These are phyloP conservation scores for Psix sp. DNA, from an alignment of 1,140 invertebrate genomes.

Conservation along the genomic window DNA sequence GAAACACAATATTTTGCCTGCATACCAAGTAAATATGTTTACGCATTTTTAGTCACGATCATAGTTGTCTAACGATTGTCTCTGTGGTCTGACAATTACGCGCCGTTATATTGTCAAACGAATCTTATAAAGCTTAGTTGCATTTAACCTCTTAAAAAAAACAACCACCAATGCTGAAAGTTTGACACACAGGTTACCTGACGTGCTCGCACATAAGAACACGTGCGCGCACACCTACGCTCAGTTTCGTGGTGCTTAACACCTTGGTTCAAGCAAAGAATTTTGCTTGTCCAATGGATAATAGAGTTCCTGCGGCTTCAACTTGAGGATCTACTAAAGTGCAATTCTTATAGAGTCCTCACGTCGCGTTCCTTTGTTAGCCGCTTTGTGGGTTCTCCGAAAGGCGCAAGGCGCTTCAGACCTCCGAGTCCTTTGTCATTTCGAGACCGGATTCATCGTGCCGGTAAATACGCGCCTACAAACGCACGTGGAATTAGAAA, in stretches of 20 bases:
- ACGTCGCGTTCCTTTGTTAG: conserved; percentile 45
- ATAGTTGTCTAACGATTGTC: too few relatives aligned
- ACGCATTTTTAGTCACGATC: too few relatives aligned
- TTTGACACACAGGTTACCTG: not conserved
- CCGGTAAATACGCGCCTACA: conserved; percentile 39
- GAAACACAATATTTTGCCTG: too few relatives aligned
- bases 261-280: conserved; percentile 32
- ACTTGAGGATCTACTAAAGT: conserved; percentile 49
- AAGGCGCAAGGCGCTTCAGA: conserved; percentile 34
- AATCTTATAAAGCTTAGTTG: too few relatives aligned
- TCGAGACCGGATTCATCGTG: conserved; percentile 30
- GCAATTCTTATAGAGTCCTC: conserved; percentile 47
- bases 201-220: not conserved
- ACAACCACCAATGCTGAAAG: conserved; percentile 21
- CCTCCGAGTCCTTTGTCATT: conserved; percentile 42
- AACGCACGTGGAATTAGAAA: conserved; percentile 47
- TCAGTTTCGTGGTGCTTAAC: conserved; percentile 26
- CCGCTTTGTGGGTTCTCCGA: conserved; percentile 43
- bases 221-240: conserved; percentile 7
- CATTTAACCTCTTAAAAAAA: conserved; percentile 38
- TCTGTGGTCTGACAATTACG: too few relatives aligned
- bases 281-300: conserved; percentile 34
- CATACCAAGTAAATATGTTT: too few relatives aligned
- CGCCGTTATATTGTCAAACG: too few relatives aligned
- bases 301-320: conserved; percentile 46